phyloP scores from a whole-genome alignment of 1,140 invertebrate genomes.

The Habropoda laboriosa region DNA sequence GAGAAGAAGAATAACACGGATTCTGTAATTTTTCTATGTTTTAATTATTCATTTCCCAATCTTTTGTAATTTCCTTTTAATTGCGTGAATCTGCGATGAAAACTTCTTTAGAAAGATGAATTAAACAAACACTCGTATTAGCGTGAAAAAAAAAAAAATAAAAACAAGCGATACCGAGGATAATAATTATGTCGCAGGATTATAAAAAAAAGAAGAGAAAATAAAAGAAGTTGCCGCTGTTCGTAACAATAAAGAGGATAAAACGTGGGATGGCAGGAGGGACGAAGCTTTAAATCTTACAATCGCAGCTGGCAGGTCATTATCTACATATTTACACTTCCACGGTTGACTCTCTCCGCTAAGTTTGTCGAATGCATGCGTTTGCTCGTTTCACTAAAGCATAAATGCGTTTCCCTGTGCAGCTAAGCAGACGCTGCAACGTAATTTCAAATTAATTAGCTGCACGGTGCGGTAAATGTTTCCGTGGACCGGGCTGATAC shows the following conservation, averaged over 20 bases:
- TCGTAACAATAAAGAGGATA: no score
- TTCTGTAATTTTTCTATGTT: no score
- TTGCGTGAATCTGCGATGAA: no score
- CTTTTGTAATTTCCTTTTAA: no score
- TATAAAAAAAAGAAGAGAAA: no score
- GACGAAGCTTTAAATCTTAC: background rate
- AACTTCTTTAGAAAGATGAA: background rate
- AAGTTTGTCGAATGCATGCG: background rate
- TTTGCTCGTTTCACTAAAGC: conserved; percentile 12
- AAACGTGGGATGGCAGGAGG: background rate
- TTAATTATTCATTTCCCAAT: no score
- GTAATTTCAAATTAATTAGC: conserved; percentile 21
- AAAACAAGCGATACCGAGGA: background rate
- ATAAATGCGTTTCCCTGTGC: background rate
- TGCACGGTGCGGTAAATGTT: background rate
- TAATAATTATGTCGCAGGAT: no score
- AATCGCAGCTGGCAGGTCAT: background rate
- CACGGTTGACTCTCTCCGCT: background rate
- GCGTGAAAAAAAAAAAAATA: no score
- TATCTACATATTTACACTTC: background rate
- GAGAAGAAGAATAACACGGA: no score
- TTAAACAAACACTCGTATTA: no score
- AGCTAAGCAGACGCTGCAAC: background rate
- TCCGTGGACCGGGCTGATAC: background rate
- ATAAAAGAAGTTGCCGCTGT: no score